A percentile compares a stretch with the other conserved stretches of the same genome.
Conservation (phyloP, 2,797 vertebrate species). For the Coranthus polyacanthus region DNA sequence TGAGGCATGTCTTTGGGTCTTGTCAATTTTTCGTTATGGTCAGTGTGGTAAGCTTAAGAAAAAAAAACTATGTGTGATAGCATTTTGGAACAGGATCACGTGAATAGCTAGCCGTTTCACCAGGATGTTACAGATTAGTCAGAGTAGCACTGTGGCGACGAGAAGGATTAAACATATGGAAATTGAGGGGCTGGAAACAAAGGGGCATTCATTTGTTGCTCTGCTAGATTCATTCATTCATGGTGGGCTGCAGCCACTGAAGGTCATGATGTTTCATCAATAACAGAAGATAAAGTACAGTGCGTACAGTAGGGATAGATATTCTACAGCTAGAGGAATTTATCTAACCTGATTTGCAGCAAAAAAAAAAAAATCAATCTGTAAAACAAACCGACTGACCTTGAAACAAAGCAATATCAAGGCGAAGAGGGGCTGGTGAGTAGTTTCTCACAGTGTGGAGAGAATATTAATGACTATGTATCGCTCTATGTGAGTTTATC, state of each 20-base stretch:
- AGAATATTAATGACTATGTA: slow-evolving; percentile 56
- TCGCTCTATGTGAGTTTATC: slow-evolving; percentile 3
- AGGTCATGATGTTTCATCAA: slow-evolving; percentile 72
- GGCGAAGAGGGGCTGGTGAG: slow-evolving; percentile 39
- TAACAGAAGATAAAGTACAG: slow-evolving; percentile 68
- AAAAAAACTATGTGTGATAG: slow-evolving; percentile 28
- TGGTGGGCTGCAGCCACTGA: slow-evolving; percentile 50
- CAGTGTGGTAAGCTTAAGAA: slow-evolving; percentile 29
- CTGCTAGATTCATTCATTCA: slow-evolving; percentile 32
- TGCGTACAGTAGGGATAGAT: slow-evolving; percentile 48
- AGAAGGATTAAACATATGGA: slow-evolving; percentile 65
- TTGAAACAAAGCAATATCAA: slow-evolving; percentile 68
- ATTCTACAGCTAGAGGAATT: slow-evolving; percentile 48
- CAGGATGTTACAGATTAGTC: slow-evolving; percentile 58
- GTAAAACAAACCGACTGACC: slow-evolving; percentile 69
- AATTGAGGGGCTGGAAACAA: slow-evolving; percentile 59
- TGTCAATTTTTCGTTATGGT: slow-evolving; percentile 50
- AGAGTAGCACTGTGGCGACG: slow-evolving; percentile 42
- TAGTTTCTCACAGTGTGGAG: slow-evolving; percentile 48
- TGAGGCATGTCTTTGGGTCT: slow-evolving; percentile 24
- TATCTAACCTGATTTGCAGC: slow-evolving; percentile 62
- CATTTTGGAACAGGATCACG: slow-evolving; percentile 36
- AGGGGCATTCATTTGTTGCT: slow-evolving; percentile 58
- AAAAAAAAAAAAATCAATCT: slow-evolving; percentile 74
- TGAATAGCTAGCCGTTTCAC: slow-evolving; percentile 52